A percentile compares a stretch with the other conserved stretches of the same genome.
These are phyloP conservation scores for Drosophila setosimentum DNA, from an alignment of 2,888 invertebrate genomes.

Conservation along the genomic window DNA sequence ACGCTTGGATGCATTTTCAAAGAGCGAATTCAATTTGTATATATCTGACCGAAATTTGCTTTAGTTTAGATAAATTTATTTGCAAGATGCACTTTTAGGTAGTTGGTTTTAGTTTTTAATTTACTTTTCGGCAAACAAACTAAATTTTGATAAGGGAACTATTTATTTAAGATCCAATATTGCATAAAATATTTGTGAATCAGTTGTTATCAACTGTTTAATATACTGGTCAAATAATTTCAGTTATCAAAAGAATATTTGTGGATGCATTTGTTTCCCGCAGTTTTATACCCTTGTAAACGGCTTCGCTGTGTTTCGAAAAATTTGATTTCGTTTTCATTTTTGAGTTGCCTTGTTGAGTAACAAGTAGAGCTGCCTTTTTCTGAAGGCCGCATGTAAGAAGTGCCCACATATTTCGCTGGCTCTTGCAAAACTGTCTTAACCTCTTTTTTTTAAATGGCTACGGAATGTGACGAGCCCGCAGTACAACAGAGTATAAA, in stretches of 20 bases:
- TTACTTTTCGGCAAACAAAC: background rate
- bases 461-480: constrained; percentile 40
- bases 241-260: background rate
- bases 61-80: background rate
- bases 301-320: background rate
- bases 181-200: background rate
- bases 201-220: background rate
- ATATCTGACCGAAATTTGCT: background rate
- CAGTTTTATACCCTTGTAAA: background rate
- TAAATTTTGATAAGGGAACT: background rate
- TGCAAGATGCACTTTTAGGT: background rate
- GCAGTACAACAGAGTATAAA: constrained; percentile 11
- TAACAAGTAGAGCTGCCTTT: constrained; percentile 1
- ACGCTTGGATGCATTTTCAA: background rate
- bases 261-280: background rate
- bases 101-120: background rate
- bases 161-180: background rate
- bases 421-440: constrained; percentile 20
- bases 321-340: constrained; percentile 3
- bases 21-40: background rate
- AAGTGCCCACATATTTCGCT: constrained; percentile 25
- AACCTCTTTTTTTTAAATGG: constrained; percentile 13
- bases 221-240: background rate
- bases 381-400: constrained; percentile 2
- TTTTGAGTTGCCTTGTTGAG: constrained; percentile 8